Base-by-base conservation (phyloP, 2,797 vertebrate species). In the Podarcis lilfordi region DNA sequence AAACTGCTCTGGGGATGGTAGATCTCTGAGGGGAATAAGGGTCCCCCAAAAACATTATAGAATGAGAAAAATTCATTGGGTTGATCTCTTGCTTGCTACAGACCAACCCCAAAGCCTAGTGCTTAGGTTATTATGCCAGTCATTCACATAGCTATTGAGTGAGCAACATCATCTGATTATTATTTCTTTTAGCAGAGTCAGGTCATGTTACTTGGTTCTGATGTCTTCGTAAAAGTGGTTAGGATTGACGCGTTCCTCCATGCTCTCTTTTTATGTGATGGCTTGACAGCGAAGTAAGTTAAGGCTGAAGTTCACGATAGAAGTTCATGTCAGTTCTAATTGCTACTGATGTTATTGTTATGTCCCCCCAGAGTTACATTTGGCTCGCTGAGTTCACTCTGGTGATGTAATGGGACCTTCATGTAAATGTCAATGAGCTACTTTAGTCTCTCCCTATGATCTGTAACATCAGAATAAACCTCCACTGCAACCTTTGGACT, bases 401-500 rank as follows among this genome's bases (percentile, higher is more conserved):
- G 61, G 84, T 68, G 68, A 35, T 72, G 66, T 72, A 80, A 59
- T 74, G 21, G 40, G 64, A 37, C 71, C 76, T 80, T 80, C 76
- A 50, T 89, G 75, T 92, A 69, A 10, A 77, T 91, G 91, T 88
- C 80, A 91, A 75, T 75, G 87, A 94, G 82, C 45, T 69, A 8
- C 29, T 29, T 69, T 35, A 59, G 19, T 71, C 64, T 37, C 25
- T 93, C 92, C 91, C 91, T 86, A 92, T 92, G 91, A 77, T 94
- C 95, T 92, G 94, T 95, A 95, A 93, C 92, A 93, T 76, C 0
- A 17, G 82, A 82, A 87, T 90, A 92, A 90, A 91, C 87, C 85
- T 95, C 89, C 84, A 84, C 86, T 92, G 86, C 6, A 71, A 76
- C 86, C 91, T 94, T 93, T 94, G 90, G 94, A 91, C 91, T 93